These are phyloP conservation scores for Seriola quinqueradiata DNA, from an alignment of 2,113 vertebrate genomes.

Conservation along the genomic window DNA sequence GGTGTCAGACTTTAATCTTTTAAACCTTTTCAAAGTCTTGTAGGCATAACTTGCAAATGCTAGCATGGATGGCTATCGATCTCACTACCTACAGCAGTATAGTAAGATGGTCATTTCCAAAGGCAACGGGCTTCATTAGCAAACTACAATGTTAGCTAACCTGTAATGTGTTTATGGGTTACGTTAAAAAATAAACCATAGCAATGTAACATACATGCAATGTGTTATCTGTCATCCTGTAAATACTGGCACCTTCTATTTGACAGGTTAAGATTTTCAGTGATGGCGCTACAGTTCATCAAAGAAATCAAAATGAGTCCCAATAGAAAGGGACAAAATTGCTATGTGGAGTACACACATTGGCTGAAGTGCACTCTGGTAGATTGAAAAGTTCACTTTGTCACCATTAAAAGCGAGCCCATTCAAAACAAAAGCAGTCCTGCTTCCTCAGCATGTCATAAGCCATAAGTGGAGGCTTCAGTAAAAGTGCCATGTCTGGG, in stretches of 20 bases:
- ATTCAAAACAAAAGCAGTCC: conserved; percentile 64
- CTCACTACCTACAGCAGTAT: not conserved
- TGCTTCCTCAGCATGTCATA: conserved; percentile 77
- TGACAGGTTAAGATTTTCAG: conserved; percentile 27
- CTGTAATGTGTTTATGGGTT: not conserved
- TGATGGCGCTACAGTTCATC: conserved; percentile 25
- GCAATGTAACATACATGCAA: not conserved
- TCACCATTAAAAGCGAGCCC: conserved; percentile 62
- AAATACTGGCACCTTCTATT: conserved; percentile 5
- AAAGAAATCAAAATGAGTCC: conserved; percentile 45
- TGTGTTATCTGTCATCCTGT: conserved; percentile 8
- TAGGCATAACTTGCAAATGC: not conserved
- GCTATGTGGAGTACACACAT: conserved; percentile 16
- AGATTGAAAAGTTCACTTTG: conserved; percentile 79
- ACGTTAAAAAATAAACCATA: not conserved
- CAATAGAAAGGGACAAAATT: conserved; percentile 47
- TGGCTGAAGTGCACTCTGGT: conserved; percentile 70
- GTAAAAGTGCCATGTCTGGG: conserved; percentile 61
- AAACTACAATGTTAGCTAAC: too few relatives aligned
- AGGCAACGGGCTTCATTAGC: not conserved
- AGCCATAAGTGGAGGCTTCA: conserved; percentile 54
- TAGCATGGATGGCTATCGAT: not conserved
- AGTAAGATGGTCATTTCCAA: not conserved
- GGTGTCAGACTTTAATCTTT: too few relatives aligned
- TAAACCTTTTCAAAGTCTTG: not conserved